Conservation (phyloP, 1,140 invertebrate species). For the Drosophila setifemur region DNA sequence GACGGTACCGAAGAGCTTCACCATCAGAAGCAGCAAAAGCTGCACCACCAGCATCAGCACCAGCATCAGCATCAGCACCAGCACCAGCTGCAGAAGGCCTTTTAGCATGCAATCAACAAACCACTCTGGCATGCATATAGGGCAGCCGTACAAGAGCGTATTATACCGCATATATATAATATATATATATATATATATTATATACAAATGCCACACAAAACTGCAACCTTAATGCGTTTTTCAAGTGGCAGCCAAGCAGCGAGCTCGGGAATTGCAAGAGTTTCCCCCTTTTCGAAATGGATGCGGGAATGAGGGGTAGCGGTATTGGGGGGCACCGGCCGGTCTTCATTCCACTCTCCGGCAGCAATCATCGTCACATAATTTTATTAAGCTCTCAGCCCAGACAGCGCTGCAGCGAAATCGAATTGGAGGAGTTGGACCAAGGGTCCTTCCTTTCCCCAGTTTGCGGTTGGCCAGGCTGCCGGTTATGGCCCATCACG, state of each 20-base stretch:
- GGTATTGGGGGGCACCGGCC: conserved; percentile 4
- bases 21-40: background rate
- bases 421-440: conserved; percentile 26
- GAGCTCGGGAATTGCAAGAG: conserved; percentile 10
- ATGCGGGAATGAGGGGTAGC: background rate
- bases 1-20: conserved; percentile 46
- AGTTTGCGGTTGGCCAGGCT: conserved; percentile 32
- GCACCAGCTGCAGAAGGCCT: conserved; percentile 42
- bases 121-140: conserved; percentile 76
- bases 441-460: conserved; percentile 1
- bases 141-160: conserved; percentile 57
- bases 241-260: conserved; percentile 68
- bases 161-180: conserved; percentile 20
- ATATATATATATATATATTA: conserved; percentile 45
- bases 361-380: conserved; percentile 75
- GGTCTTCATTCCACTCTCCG: conserved; percentile 10
- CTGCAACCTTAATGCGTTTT: conserved; percentile 78
- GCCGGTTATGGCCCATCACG: conserved; percentile 43
- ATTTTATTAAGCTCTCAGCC: conserved; percentile 78
- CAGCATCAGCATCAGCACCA: conserved; percentile 1
- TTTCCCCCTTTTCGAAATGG: background rate
- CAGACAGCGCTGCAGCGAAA: conserved; percentile 16
- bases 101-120: conserved; percentile 80
- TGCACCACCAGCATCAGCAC: conserved; percentile 11
- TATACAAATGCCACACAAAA: conserved; percentile 70